Conservation (phyloP, 2,888 invertebrate genomes). For the Nemotelus pantherinus region DNA sequence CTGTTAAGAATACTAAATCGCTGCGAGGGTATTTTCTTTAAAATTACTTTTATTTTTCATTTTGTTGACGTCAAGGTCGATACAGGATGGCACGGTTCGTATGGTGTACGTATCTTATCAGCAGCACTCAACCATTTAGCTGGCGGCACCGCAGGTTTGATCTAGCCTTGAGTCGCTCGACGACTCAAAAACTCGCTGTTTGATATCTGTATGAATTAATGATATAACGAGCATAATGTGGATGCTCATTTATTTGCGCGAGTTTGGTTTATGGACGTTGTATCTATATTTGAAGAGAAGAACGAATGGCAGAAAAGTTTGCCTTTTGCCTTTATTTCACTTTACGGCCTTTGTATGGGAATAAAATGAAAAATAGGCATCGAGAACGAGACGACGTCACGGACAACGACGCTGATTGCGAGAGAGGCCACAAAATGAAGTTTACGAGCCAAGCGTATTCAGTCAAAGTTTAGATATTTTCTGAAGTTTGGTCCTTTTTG, state of each 20-base stretch:
- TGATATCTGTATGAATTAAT: neutral
- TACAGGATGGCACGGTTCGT: neutral
- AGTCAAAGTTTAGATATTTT: too few species aligned
- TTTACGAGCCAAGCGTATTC: too few species aligned
- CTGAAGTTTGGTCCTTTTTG: too few species aligned
- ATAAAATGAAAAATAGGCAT: neutral
- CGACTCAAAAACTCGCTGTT: neutral
- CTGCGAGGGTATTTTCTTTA: neutral
- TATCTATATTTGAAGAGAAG: constrained; percentile 10
- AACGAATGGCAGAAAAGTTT: constrained; percentile 16
- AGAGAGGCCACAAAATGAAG: too few species aligned
- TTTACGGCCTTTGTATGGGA: neutral
- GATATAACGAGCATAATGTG: constrained; percentile 27
- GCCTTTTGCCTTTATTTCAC: too few species aligned
- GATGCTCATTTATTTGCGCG: constrained; percentile 18
- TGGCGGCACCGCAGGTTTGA: too few species aligned
- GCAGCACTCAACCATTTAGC: neutral
- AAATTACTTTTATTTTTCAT: constrained; percentile 15
- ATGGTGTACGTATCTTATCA: too few species aligned
- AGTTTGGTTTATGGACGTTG: constrained; percentile 34
- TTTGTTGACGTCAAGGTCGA: constrained; percentile 8
- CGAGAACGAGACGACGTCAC: too few species aligned
- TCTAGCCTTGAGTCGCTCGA: too few species aligned
- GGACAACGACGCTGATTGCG: too few species aligned
- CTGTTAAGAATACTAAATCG: neutral